A percentile compares a stretch with the other conserved stretches of the same genome.
These are phyloP conservation scores for Regulus satrapa DNA, from an alignment of 2,113 vertebrate species.

Conservation along the genomic window DNA sequence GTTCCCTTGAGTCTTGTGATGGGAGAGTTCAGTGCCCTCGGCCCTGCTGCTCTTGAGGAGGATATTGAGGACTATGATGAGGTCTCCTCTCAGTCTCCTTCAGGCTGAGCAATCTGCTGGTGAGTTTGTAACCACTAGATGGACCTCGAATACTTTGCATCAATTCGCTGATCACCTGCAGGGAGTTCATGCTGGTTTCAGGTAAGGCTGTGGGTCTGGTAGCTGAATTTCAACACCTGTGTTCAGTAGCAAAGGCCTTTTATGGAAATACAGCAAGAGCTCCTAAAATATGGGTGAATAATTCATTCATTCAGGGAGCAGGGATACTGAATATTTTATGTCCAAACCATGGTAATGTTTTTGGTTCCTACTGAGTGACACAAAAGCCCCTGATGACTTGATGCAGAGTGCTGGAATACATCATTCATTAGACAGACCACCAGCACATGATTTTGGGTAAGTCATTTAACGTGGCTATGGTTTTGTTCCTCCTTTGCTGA, in stretches of 20 bases:
- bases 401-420: neutral
- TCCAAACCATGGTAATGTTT: neutral
- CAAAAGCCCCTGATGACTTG: neutral
- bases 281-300: neutral
- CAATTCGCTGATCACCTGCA: neutral
- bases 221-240: neutral
- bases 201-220: neutral
- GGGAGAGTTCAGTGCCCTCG: accelerated
- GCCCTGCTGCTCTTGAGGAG: too few relatives aligned
- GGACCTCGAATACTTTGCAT: neutral
- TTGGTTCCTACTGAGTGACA: neutral
- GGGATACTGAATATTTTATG: neutral
- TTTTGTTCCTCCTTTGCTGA: neutral
- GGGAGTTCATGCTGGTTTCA: neutral
- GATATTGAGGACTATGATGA: neutral
- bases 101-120: neutral
- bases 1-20: neutral
- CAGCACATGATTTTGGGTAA: neutral
- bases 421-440: neutral
- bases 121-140: constrained; percentile 14
- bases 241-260: neutral
- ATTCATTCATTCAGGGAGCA: neutral
- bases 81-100: neutral
- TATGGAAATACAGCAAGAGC: neutral
- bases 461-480: neutral